phyloP scores from a whole-genome alignment of 2,797 vertebrate species.

The Danio aesculapii region DNA sequence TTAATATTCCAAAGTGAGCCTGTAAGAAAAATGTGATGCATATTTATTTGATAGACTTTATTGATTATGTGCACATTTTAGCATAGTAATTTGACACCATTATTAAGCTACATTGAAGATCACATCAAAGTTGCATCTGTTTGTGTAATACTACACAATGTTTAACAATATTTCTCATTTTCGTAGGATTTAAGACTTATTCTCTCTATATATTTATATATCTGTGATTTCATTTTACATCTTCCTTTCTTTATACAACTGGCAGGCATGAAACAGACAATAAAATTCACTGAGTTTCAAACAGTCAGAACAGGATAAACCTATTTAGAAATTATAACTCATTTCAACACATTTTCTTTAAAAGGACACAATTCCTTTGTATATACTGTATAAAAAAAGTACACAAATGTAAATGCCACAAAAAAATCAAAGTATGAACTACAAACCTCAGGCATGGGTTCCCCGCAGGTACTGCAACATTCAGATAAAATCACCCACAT shows the following conservation, averaged over 20 bases:
- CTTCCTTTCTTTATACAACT: slow-evolving; percentile 68
- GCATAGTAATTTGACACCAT: slow-evolving; percentile 78
- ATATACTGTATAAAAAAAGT: slow-evolving; percentile 63
- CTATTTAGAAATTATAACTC: slow-evolving; percentile 65
- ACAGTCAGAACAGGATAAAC: slow-evolving; percentile 61
- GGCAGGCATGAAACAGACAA: slow-evolving; percentile 74
- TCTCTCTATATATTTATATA: slow-evolving; percentile 49
- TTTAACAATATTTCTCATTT: slow-evolving; percentile 60
- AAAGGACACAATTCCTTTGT: slow-evolving; percentile 60
- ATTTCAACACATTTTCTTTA: slow-evolving; percentile 67
- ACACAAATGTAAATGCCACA: slow-evolving; percentile 6
- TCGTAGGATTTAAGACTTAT: slow-evolving; percentile 63
- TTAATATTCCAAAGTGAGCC: background rate
- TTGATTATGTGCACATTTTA: slow-evolving; percentile 78
- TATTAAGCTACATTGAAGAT: slow-evolving; percentile 80
- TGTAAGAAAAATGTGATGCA: background rate
- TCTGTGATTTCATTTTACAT: slow-evolving; percentile 66
- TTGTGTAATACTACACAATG: slow-evolving; percentile 78
- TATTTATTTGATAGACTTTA: slow-evolving; percentile 77
- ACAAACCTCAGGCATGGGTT: slow-evolving; percentile 25
- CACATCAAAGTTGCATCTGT: slow-evolving; percentile 77
- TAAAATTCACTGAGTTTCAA: slow-evolving; percentile 69
- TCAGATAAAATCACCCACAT: slow-evolving; percentile 8
- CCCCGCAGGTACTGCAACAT: slow-evolving; percentile 10
- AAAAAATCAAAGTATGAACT: slow-evolving; percentile 15